A percentile compares a stretch with the other conserved stretches of the same genome.
phyloP scores from a whole-genome alignment of 2,113 vertebrate species.

The Podilymbus podiceps region DNA sequence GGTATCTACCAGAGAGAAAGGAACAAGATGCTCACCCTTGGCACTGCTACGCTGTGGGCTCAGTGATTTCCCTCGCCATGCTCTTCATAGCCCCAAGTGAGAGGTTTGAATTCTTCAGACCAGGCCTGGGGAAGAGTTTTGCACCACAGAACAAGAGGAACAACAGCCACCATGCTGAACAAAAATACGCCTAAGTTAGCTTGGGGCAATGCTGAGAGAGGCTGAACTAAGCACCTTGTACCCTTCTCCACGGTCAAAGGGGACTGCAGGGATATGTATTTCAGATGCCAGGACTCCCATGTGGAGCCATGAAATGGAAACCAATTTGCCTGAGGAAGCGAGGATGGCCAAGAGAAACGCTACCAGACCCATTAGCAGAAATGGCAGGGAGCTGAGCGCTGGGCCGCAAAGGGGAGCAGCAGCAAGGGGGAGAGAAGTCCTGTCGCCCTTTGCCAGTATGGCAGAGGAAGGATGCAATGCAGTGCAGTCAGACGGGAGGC shows the following conservation, averaged over 20 bases:
- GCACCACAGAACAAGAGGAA: not conserved
- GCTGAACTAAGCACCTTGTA: fast-evolving
- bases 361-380: not conserved
- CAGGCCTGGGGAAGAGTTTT: not conserved
- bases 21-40: not conserved
- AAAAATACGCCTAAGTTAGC: not conserved
- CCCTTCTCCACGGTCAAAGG: not conserved
- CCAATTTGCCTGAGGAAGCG: not conserved
- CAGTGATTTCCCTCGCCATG: not conserved
- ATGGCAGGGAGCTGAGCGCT: not conserved
- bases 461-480: not conserved
- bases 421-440: not conserved
- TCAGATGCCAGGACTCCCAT: not conserved
- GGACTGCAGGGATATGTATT: fast-evolving
- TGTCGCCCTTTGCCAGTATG: not conserved
- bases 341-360: not conserved
- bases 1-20: not conserved
- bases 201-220: not conserved
- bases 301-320: not conserved
- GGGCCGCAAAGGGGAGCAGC: not conserved
- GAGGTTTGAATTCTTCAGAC: not conserved
- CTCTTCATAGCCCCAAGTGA: not conserved
- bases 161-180: not conserved
- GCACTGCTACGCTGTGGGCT: fast-evolving
- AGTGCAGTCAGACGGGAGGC: not conserved